A percentile compares a stretch with the other conserved stretches of the same genome.
Evolutionary conservation across 2,888 invertebrate species (phyloP).

Genomic region (Drosophila pullipes): DNA sequence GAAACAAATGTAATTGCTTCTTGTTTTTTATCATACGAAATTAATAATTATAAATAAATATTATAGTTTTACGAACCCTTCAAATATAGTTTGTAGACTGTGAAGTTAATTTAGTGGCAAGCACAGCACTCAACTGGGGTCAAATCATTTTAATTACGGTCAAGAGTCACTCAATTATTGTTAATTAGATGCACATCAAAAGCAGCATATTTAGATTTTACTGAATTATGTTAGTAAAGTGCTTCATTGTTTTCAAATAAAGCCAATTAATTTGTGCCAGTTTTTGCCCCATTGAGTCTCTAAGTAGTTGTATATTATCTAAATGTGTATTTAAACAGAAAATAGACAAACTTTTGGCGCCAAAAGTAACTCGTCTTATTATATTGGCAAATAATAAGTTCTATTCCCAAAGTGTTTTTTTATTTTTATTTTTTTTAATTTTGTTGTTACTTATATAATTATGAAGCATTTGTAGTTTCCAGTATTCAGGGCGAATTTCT

Average conservation of each 20-base stretch:
- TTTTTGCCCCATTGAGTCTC: slow-evolving; percentile 20
- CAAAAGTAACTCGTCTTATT: background rate
- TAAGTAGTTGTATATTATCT: background rate
- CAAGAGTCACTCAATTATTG: slow-evolving; percentile 74
- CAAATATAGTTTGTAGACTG: background rate
- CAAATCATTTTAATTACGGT: slow-evolving; percentile 69
- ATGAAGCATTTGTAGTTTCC: no score
- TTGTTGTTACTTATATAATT: no score
- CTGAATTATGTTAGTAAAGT: slow-evolving; percentile 18
- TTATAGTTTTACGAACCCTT: slow-evolving; percentile 17
- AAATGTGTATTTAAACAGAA: background rate
- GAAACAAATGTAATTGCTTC: background rate
- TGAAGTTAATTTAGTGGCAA: slow-evolving; percentile 6
- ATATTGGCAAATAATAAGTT: no score
- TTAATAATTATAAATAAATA: slow-evolving; percentile 1
- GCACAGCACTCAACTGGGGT: slow-evolving; percentile 36
- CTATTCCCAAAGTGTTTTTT: no score
- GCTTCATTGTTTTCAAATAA: slow-evolving; percentile 74
- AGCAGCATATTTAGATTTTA: background rate
- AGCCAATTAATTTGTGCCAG: slow-evolving; percentile 66
- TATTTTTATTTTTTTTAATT: no score
- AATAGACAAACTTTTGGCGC: background rate
- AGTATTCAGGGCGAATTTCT: no score
- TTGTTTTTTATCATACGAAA: background rate
- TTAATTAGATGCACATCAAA: slow-evolving; percentile 12